These are phyloP conservation scores for Drosophila ogumai DNA, from an alignment of 1,140 invertebrate genomes.

Conservation along the genomic window DNA sequence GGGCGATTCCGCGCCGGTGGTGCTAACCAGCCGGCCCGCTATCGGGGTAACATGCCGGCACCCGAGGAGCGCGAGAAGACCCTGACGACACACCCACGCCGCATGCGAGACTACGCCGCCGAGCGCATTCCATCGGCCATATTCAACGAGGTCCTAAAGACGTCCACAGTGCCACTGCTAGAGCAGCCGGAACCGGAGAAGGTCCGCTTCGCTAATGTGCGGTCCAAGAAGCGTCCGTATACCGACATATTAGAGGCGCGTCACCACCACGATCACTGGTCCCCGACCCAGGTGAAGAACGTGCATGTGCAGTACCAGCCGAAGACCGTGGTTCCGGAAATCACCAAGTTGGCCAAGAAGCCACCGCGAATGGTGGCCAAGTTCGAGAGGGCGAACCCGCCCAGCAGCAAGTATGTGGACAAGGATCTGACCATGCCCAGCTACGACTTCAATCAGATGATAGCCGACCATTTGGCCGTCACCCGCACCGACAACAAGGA, in stretches of 20 bases:
- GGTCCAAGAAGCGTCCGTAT: slow-evolving; percentile 48
- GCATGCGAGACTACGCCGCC: slow-evolving; percentile 53
- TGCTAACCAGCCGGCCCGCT: slow-evolving; percentile 9
- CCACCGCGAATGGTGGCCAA: slow-evolving; percentile 36
- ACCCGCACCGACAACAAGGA: slow-evolving; percentile 51
- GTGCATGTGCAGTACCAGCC: slow-evolving; percentile 78
- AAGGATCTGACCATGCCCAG: slow-evolving; percentile 58
- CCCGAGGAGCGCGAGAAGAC: slow-evolving; percentile 70
- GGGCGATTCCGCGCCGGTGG: neutral
- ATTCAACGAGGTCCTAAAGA: slow-evolving; percentile 58
- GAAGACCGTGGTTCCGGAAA: slow-evolving; percentile 62
- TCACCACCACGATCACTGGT: slow-evolving; percentile 80
- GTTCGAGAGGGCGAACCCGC: slow-evolving; percentile 67
- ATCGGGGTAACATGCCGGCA: slow-evolving; percentile 77
- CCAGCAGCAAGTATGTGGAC: slow-evolving; percentile 59
- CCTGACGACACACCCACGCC: slow-evolving; percentile 60
- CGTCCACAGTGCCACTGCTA: slow-evolving; percentile 53
- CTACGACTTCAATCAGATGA: slow-evolving; percentile 62
- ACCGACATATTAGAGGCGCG: slow-evolving; percentile 67
- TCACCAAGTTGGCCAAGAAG: slow-evolving; percentile 41
- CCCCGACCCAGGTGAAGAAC: slow-evolving; percentile 70
- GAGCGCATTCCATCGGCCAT: slow-evolving; percentile 65
- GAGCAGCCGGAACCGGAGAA: slow-evolving; percentile 60
- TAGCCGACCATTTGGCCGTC: slow-evolving; percentile 56
- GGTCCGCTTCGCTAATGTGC: slow-evolving; percentile 62